A percentile compares a stretch with the other conserved stretches of the same genome.
These are phyloP conservation scores for Danio tinwini DNA, from an alignment of 2,797 vertebrate genomes.

Conservation along the genomic window DNA sequence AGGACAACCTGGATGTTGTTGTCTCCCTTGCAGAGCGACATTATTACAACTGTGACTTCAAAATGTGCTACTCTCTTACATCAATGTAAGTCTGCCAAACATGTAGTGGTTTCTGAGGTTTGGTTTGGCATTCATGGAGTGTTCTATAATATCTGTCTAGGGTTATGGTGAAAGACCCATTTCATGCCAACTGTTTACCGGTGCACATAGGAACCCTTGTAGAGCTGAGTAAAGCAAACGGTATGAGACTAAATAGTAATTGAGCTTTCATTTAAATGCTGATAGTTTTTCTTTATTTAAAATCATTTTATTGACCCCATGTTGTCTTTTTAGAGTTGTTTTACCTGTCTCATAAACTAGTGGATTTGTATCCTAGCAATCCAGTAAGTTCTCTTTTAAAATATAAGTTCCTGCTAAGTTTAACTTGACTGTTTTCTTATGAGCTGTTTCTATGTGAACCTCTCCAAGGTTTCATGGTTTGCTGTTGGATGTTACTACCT, in stretches of 20 bases:
- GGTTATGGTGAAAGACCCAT: constrained; percentile 99
- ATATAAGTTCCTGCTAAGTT: background rate
- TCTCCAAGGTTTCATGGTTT: constrained; percentile 87
- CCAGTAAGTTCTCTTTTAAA: constrained; percentile 83
- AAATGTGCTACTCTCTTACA: constrained; percentile 99
- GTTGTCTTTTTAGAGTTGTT: constrained; percentile 86
- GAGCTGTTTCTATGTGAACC: constrained; percentile 2
- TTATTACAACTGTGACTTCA: constrained; percentile 99
- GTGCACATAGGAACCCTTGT: constrained; percentile 98
- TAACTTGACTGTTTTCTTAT: background rate
- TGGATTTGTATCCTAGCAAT: constrained; percentile 98
- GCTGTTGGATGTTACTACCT: constrained; percentile 98
- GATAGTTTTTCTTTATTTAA: background rate
- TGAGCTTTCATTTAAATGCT: background rate
- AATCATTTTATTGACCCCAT: background rate
- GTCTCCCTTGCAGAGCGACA: constrained; percentile 97
- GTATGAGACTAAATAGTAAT: constrained; percentile 73
- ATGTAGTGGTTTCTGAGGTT: background rate
- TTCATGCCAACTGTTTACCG: constrained; percentile 97
- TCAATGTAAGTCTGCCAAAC: constrained; percentile 86
- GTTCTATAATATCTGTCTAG: constrained; percentile 71
- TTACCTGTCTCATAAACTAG: constrained; percentile 98
- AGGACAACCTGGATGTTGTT: constrained; percentile 96
- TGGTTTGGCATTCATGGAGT: background rate
- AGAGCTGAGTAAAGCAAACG: constrained; percentile 97